Percentiles rank a stretch among this genome's conserved stretches.
Evolutionary conservation across 30 jellyfish, hydroid and myxozoan genomes (phyloP).

Genomic region (Cassiopea andromeda): DNA sequence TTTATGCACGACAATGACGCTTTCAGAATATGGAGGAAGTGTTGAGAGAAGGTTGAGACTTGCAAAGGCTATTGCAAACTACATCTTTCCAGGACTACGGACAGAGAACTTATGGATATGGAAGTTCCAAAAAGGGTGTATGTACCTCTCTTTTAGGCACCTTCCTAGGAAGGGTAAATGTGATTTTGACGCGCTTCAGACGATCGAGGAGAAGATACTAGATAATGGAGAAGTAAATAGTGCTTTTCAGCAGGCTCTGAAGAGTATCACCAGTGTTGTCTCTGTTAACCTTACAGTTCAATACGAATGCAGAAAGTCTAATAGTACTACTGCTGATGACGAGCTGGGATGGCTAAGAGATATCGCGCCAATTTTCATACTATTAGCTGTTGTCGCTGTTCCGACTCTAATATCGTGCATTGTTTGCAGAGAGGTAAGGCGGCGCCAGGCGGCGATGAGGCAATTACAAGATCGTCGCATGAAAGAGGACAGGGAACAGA

Average conservation of each 20-base stretch:
- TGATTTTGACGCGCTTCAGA: conserved; percentile 56
- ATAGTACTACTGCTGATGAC: conserved; percentile 23
- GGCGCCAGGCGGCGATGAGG: conserved; percentile 82
- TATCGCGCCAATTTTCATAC: conserved; percentile 81
- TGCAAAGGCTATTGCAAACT: conserved; percentile 59
- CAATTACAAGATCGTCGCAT: conserved; percentile 77
- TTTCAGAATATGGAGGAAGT: conserved; percentile 60
- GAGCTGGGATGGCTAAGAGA: conserved; percentile 85
- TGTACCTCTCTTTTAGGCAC: conserved; percentile 61
- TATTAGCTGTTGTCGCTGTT: conserved; percentile 78
- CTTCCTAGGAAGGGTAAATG: conserved; percentile 72
- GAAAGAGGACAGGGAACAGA: conserved; percentile 83
- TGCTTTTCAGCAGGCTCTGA: conserved; percentile 69
- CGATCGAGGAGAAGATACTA: conserved; percentile 44
- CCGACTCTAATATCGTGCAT: conserved; percentile 88
- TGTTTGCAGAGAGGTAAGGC: conserved; percentile 84
- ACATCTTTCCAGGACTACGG: conserved; percentile 51
- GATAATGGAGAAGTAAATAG: conserved; percentile 19
- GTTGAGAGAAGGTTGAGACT: conserved; percentile 76
- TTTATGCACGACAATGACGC: conserved; percentile 72
- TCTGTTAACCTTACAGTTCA: conserved; percentile 57
- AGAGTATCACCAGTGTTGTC: conserved; percentile 33
- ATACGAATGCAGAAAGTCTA: conserved; percentile 59
- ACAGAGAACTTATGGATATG: conserved; percentile 65
- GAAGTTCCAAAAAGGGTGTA: conserved; percentile 63